Evolutionary conservation across 1,140 invertebrate genomes (phyloP).

Genomic region (Bombus consobrinus): DNA sequence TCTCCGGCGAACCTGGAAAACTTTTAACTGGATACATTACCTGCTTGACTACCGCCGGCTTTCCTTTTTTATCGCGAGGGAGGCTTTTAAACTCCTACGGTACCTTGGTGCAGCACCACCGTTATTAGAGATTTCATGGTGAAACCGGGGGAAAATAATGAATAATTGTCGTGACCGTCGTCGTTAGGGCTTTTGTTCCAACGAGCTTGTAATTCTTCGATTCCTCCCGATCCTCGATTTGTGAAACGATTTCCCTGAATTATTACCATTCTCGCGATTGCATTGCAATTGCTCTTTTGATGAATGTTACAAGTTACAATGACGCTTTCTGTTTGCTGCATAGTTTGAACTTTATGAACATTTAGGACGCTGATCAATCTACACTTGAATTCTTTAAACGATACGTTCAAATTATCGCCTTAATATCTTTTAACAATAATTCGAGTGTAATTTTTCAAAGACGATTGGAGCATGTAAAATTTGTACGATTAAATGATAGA

Average conservation of each 20-base stretch:
- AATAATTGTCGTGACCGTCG: conserved; percentile 65
- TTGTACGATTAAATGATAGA: too few relatives aligned
- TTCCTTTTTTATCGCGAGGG: conserved; percentile 68
- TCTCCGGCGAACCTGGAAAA: conserved; percentile 70
- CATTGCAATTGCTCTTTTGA: not conserved
- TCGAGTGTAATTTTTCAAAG: too few relatives aligned
- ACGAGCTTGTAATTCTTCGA: conserved; percentile 40
- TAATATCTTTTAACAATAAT: too few relatives aligned
- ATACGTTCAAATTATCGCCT: too few relatives aligned
- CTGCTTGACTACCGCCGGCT: conserved; percentile 75
- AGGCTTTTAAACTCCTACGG: conserved; percentile 75
- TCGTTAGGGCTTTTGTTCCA: conserved; percentile 55
- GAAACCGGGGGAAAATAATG: conserved; percentile 66
- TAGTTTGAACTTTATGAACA: not conserved
- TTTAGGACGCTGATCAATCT: not conserved
- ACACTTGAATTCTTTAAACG: not conserved
- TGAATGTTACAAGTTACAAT: not conserved
- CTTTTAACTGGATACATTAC: conserved; percentile 81
- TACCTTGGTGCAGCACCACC: conserved; percentile 60
- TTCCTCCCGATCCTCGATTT: conserved; percentile 31
- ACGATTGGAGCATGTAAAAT: too few relatives aligned
- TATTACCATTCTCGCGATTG: not conserved
- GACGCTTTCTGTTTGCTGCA: not conserved
- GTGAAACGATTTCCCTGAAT: conserved; percentile 15
- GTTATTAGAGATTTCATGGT: conserved; percentile 75